These are phyloP conservation scores for Aspidiotus rigidus DNA, from an alignment of 2,888 invertebrate species.

Conservation along the genomic window DNA sequence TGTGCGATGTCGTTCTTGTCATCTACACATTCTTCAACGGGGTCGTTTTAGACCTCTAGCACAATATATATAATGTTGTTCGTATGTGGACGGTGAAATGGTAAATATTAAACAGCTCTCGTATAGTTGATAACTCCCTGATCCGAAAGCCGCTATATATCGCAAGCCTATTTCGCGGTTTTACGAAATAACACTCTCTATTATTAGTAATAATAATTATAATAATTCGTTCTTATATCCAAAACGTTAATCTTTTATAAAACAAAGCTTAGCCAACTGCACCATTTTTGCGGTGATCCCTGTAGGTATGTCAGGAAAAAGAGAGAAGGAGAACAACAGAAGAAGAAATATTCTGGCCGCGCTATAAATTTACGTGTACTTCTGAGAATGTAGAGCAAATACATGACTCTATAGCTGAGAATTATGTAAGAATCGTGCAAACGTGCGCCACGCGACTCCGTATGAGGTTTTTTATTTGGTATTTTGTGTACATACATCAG, in stretches of 20 bases:
- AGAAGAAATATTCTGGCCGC: neutral
- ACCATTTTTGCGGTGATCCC: neutral
- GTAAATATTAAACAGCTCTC: too few relatives aligned
- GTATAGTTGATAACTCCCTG: too few relatives aligned
- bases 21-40: too few relatives aligned
- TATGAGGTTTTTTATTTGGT: slow-evolving; percentile 13
- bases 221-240: neutral
- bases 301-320: neutral
- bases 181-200: neutral
- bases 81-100: too few relatives aligned
- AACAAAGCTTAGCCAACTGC: slow-evolving; percentile 2
- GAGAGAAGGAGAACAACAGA: neutral
- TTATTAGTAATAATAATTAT: slow-evolving; percentile 4
- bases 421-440: slow-evolving; percentile 16
- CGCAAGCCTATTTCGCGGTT: neutral
- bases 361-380: slow-evolving; percentile 2
- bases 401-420: neutral
- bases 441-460: slow-evolving; percentile 30
- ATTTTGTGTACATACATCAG: too few relatives aligned
- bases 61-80: too few relatives aligned
- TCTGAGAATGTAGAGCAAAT: neutral
- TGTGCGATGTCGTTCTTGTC: too few relatives aligned
- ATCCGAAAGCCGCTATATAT: too few relatives aligned
- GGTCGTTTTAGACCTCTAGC: too few relatives aligned
- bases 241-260: neutral